These are phyloP conservation scores for Eupithecia subumbrata DNA, from an alignment of 2,888 invertebrate genomes.

Conservation along the genomic window DNA sequence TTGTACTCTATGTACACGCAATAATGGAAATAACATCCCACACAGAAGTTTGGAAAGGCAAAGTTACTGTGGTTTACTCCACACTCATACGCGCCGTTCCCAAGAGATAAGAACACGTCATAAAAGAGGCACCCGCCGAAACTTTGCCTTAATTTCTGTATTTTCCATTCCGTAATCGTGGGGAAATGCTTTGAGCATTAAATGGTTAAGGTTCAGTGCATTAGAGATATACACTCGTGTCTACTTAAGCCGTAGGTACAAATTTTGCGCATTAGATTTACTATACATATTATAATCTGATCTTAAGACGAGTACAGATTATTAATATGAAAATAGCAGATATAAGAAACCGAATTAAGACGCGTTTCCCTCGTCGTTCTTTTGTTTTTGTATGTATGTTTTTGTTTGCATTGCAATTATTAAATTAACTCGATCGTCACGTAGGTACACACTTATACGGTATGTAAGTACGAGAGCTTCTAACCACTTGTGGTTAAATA, in stretches of 20 bases:
- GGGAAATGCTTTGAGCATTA: constrained; percentile 58
- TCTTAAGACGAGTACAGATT: no score
- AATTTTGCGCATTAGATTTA: neutral
- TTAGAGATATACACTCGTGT: constrained; percentile 42
- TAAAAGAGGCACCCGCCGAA: constrained; percentile 75
- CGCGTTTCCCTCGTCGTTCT: neutral
- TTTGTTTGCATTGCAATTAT: neutral
- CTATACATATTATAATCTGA: neutral
- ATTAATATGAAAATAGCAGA: neutral
- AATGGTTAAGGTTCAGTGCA: constrained; percentile 56
- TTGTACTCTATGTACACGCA: constrained; percentile 52
- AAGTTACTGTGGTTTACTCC: constrained; percentile 50
- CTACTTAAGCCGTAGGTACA: constrained; percentile 25
- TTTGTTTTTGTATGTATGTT: no score
- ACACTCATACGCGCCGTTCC: constrained; percentile 64
- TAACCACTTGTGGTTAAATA: constrained; percentile 71
- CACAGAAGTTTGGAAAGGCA: constrained; percentile 52
- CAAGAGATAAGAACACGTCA: constrained; percentile 78
- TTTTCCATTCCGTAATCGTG: constrained; percentile 67
- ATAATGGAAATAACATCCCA: constrained; percentile 48
- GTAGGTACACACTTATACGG: constrained; percentile 18
- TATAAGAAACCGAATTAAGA: neutral
- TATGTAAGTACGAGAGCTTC: constrained; percentile 54
- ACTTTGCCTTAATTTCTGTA: constrained; percentile 75
- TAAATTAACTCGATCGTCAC: neutral